phyloP scores from a whole-genome alignment of 2,797 vertebrate species.

The Enteromius unitaeniatus region DNA sequence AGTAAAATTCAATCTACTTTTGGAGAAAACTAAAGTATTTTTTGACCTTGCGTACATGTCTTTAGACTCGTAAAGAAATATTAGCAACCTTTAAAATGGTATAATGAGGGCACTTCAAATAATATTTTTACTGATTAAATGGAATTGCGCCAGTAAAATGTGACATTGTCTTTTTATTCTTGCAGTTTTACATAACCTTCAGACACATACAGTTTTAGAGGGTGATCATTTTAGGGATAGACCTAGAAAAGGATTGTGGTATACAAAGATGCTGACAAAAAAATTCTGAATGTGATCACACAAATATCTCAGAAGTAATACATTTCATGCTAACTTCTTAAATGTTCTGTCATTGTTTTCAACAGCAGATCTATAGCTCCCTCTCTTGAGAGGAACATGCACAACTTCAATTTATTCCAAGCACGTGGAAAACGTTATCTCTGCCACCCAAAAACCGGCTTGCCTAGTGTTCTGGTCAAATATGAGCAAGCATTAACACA shows the following conservation, averaged over 20 bases:
- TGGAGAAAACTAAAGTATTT: too few species aligned
- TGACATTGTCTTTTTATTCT: not conserved
- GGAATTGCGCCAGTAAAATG: not conserved
- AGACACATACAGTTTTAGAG: not conserved
- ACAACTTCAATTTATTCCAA: not conserved
- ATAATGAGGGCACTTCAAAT: not conserved
- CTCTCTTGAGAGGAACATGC: slow-evolving; percentile 1
- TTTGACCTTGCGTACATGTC: too few species aligned
- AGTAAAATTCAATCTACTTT: too few species aligned
- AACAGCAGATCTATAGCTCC: not conserved
- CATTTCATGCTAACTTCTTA: not conserved
- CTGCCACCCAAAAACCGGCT: not conserved
- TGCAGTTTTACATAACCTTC: not conserved
- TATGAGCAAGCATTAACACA: not conserved
- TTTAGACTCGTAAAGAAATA: too few species aligned
- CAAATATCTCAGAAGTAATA: not conserved
- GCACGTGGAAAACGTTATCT: slow-evolving; percentile 16
- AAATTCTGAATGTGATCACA: not conserved
- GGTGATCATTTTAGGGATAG: not conserved
- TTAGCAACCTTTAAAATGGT: too few species aligned
- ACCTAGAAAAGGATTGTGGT: not conserved
- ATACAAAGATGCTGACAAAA: not conserved
- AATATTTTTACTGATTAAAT: not conserved
- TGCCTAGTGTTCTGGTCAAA: not conserved
- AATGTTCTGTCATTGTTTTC: slow-evolving; percentile 16